Evolutionary conservation across 2,113 vertebrate species (phyloP), one percentile per base, ranked within the genome.

Genomic region (Microcebus lehilahytsara): DNA sequence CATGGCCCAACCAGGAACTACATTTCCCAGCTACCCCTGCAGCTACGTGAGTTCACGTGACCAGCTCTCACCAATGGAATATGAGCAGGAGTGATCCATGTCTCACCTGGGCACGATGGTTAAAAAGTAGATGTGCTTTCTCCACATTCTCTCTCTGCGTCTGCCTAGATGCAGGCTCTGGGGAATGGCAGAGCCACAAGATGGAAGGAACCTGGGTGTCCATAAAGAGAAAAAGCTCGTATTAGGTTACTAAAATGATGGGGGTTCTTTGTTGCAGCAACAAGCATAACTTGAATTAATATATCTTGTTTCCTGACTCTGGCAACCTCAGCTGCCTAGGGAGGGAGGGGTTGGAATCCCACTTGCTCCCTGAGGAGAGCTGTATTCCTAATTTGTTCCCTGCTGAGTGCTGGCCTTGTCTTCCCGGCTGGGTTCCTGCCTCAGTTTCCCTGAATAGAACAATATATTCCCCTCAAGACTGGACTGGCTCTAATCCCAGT

Each of bases 21-120:
- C 75, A 95, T 81, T 93, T 93, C 71, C 97, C 94, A 94, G 22
- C 58, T 40, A 71, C n/a, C 53, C 23, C 66, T 92, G 84, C 46
- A 42, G 1, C 40, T 85, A 62, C 37, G 51, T 37, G 37, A 77
- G 4, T 32, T 87, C 93, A 95, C 46, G 79, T 95, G 92, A 95
- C 79, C 32, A 42, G 30, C 62, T 85, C 22, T 96, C 58, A 23
- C 95, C 89, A 96, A 46, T 79, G 0, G 22, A 51, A 34, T 79
- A 32, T 37, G 30, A 98, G 58, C 42, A 51, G 22, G 85, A n/a
- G 27, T 62, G 62, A 85, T 66, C 11, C 7, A 53, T 1, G 0
- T 42, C 51, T 64, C 42, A 49, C 19, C 49, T 77, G 32, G 23
- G 11, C 46, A 77, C 78, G 30, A 27, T 40, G 30, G 16, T 66